Percentiles rank a stretch among this genome's conserved stretches.
These are phyloP conservation scores for Marmota flaviventris DNA, from an alignment of 2,113 vertebrate genomes.

Conservation along the genomic window DNA sequence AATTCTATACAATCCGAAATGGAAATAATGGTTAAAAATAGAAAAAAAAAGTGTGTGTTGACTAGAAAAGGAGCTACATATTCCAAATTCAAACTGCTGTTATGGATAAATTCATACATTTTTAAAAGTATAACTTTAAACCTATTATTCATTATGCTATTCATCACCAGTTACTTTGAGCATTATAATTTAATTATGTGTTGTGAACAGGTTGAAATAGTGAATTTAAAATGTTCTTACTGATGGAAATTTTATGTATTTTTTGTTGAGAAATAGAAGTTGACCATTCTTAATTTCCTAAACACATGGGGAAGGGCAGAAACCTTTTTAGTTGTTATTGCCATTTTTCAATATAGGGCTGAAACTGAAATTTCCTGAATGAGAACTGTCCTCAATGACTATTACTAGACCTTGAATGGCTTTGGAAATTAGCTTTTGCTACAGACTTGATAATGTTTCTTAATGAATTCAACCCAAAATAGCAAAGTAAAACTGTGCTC, in stretches of 20 bases:
- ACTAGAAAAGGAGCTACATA: background rate
- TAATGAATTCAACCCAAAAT: slow-evolving; percentile 50
- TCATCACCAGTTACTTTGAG: background rate
- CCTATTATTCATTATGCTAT: too few relatives aligned
- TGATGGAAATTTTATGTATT: background rate
- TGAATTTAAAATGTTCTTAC: background rate
- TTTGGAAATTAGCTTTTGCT: slow-evolving; percentile 24
- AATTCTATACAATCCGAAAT: background rate
- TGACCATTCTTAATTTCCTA: background rate
- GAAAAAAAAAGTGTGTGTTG: background rate
- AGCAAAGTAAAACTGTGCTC: background rate
- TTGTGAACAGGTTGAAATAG: background rate
- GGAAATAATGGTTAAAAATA: background rate
- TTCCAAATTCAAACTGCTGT: too few relatives aligned
- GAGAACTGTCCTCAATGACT: background rate
- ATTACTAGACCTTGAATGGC: background rate
- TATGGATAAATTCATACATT: background rate
- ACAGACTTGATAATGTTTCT: slow-evolving; percentile 1
- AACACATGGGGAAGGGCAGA: background rate
- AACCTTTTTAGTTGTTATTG: background rate
- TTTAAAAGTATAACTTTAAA: background rate
- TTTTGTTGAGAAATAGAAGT: slow-evolving; percentile 6
- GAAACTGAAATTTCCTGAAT: background rate
- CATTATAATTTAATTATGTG: background rate
- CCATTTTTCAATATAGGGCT: background rate